Evolutionary conservation across 30 jellyfish, hydroid and myxozoan species (phyloP).

Genomic region (Catostylus mosaicus): DNA sequence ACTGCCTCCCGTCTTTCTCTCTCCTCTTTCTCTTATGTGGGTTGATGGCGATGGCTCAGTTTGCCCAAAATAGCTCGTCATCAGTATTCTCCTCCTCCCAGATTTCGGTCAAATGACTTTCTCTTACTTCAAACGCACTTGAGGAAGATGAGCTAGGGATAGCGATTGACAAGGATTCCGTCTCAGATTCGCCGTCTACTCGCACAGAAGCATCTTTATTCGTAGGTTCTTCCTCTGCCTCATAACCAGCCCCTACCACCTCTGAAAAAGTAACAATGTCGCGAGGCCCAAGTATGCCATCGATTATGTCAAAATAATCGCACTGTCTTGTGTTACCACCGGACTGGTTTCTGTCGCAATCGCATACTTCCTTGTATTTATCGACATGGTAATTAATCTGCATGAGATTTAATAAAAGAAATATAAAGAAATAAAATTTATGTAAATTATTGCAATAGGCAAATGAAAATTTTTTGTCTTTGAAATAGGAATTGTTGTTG

Average conservation of each 20-base stretch:
- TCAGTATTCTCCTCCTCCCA: not conserved
- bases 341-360: slow-evolving; percentile 27
- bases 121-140: not conserved
- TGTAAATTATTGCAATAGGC: not conserved
- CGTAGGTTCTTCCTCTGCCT: not conserved
- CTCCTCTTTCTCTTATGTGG: slow-evolving; percentile 2
- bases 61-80: not conserved
- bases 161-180: not conserved
- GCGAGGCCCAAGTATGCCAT: slow-evolving; percentile 3
- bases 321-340: slow-evolving; percentile 7
- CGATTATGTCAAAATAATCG: not conserved
- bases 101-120: not conserved
- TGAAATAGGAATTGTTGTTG: not conserved
- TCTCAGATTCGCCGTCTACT: not conserved
- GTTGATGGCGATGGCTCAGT: not conserved
- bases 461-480: not conserved
- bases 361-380: slow-evolving; percentile 19
- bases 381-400: slow-evolving; percentile 24
- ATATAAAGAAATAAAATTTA: not conserved
- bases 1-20: slow-evolving; percentile 1
- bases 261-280: slow-evolving; percentile 26
- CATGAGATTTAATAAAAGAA: not conserved
- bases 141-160: not conserved
- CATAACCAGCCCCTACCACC: slow-evolving; percentile 31
- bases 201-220: not conserved